phyloP scores from a whole-genome alignment of 2,113 vertebrate genomes.

The Alaudala cheleensis region DNA sequence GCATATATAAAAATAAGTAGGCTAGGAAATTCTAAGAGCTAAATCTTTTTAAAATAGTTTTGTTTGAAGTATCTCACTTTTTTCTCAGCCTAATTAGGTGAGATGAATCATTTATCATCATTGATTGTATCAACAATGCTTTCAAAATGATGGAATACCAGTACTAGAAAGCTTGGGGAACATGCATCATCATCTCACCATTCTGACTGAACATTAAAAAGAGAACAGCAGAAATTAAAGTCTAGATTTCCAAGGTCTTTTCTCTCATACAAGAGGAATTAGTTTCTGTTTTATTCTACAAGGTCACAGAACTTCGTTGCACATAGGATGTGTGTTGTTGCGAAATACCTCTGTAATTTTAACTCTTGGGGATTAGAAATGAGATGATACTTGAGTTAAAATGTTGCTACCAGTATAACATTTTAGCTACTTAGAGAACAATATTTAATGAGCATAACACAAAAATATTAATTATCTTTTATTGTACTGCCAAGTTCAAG shows the following conservation, averaged over 20 bases:
- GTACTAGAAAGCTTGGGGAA: conserved; percentile 7
- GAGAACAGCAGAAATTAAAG: not conserved
- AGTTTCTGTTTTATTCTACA: not conserved
- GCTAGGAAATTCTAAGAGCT: not conserved
- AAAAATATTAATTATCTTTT: not conserved
- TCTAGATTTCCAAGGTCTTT: not conserved
- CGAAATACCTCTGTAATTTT: not conserved
- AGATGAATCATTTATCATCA: conserved; percentile 64
- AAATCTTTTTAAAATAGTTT: not conserved
- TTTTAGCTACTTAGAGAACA: not conserved
- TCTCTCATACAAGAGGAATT: not conserved
- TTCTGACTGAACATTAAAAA: not conserved
- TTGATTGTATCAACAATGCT: conserved; percentile 51
- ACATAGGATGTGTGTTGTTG: not conserved
- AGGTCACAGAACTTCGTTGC: not conserved
- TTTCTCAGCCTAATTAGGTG: conserved; percentile 26
- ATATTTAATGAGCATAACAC: not conserved
- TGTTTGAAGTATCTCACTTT: conserved; percentile 13
- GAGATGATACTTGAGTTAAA: not conserved
- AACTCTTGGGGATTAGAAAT: not conserved
- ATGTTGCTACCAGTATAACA: not conserved
- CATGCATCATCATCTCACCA: conserved; percentile 40
- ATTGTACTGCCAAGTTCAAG: not conserved
- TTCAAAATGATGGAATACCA: conserved; percentile 58
- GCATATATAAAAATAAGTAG: not conserved